Evolutionary conservation across 2,113 vertebrate species (phyloP), one percentile per base, ranked within the genome.

Genomic region (Hippotragus niger): DNA sequence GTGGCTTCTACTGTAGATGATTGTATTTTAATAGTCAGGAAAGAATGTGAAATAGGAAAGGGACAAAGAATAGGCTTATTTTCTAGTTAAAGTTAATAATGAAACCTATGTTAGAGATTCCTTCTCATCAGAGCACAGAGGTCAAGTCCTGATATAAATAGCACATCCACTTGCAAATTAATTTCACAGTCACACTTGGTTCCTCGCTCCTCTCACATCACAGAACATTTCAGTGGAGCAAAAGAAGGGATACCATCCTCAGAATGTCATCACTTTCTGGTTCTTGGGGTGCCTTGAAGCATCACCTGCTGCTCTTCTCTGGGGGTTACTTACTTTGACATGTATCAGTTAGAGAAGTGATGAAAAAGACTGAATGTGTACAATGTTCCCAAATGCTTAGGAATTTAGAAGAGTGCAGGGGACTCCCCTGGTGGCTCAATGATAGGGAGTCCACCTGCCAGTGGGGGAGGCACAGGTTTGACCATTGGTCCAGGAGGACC

Each of bases 21-120:
- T 5, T 29, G 11, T 50, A 12, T 45, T 97, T 55, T 58, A 87
- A 7, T 85, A 52, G 27, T 21, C 8, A 47, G 29, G 45, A 25
- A 83, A 78, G 71, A 98, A 97, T 95, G 36, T 33, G 83, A 87
- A 50, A 19, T 62, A 50, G 36, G 23, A 57, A 96, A 83, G 58
- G 47, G 7, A 64, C 16, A n/a, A 96, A 87, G 55, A 52, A 43
- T 0, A 85, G 12, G 23, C n/a, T 78, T 25, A 29, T 53, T 25
- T 95, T 97, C 78, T 80, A 62, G 47, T 29, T 57, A 52, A 94
- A 62, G 47, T 29, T 60, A 55, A 95, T 62, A 43, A 57, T 27
- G 53, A 33, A 94, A n/a, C 43, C 62, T 86, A 29, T 19, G 31
- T 71, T 45, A 29, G 40, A 47, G 7, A 25, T 94, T 78, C 55